phyloP scores from a whole-genome alignment of 2,888 invertebrate genomes.

The Oxystoma pomonae region DNA sequence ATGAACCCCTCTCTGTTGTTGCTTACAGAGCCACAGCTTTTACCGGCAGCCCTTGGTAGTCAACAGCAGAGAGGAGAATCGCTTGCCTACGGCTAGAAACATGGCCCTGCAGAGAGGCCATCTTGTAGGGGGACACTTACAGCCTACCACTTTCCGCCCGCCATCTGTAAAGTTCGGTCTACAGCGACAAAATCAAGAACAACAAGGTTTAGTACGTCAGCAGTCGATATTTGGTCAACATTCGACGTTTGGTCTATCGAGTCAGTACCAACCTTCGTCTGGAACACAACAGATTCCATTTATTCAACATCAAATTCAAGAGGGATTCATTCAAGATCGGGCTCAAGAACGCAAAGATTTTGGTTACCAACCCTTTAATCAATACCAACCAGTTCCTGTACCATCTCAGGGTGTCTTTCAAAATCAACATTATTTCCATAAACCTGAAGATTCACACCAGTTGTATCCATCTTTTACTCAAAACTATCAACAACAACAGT shows the following conservation, averaged over 20 bases:
- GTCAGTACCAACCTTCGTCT: neutral
- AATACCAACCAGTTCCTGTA: slow-evolving; percentile 30
- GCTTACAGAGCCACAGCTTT: slow-evolving; percentile 43
- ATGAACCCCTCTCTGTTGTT: slow-evolving; percentile 34
- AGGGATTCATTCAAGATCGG: neutral
- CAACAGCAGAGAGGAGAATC: slow-evolving; percentile 13
- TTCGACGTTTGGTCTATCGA: slow-evolving; percentile 14
- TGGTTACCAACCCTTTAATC: slow-evolving; percentile 30
- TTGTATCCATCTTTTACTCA: too few relatives aligned
- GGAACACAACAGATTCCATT: slow-evolving; percentile 21
- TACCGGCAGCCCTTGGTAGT: neutral
- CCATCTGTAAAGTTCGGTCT: slow-evolving; percentile 8
- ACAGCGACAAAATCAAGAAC: neutral
- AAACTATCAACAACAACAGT: neutral
- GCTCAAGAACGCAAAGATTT: slow-evolving; percentile 8
- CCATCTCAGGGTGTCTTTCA: too few relatives aligned
- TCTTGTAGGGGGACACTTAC: slow-evolving; percentile 44
- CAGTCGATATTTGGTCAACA: slow-evolving; percentile 3
- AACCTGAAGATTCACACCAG: too few relatives aligned
- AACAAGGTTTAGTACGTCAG: neutral
- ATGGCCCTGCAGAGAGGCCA: slow-evolving; percentile 37
- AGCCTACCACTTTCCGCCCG: slow-evolving; percentile 48
- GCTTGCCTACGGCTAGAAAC: slow-evolving; percentile 24
- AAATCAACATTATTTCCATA: too few relatives aligned
- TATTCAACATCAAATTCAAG: slow-evolving; percentile 31